Percentiles rank a stretch among this genome's conserved stretches.
phyloP scores from a whole-genome alignment of 2,888 invertebrate genomes.

The Bruchidius siliquastri region DNA sequence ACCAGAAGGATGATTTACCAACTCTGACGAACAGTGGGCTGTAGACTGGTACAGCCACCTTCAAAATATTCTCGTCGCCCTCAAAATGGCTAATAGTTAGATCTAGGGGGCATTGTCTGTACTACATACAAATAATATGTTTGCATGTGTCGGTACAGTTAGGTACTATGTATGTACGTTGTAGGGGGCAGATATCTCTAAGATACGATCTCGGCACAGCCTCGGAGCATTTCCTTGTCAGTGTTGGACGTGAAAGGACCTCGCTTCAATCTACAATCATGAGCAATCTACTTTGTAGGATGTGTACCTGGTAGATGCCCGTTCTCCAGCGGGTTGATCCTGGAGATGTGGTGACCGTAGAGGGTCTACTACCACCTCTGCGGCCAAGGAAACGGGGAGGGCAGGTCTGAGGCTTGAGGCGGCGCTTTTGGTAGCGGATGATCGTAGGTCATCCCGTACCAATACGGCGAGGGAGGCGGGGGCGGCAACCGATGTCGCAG shows the following conservation, averaged over 20 bases:
- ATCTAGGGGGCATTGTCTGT: no score
- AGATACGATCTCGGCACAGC: no score
- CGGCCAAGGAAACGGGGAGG: neutral
- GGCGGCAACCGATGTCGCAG: neutral
- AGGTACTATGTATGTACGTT: no score
- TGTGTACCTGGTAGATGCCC: neutral
- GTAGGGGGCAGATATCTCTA: no score
- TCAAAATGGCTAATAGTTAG: no score
- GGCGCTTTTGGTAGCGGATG: neutral
- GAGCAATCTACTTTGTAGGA: neutral
- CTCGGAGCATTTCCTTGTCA: no score
- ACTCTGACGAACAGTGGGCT: no score
- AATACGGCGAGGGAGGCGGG: neutral
- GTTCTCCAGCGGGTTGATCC: neutral
- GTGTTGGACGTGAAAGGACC: slow-evolving; percentile 16
- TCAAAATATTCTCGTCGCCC: no score
- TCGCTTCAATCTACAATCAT: neutral
- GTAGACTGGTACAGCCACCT: no score
- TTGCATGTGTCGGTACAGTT: no score
- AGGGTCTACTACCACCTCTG: neutral
- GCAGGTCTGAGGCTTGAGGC: neutral
- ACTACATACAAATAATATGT: no score
- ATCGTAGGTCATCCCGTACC: neutral
- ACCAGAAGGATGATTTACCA: no score
- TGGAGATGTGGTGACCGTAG: neutral